Evolutionary conservation across 2,797 vertebrate species (phyloP).

Genomic region (Amphiprion clarkii): DNA sequence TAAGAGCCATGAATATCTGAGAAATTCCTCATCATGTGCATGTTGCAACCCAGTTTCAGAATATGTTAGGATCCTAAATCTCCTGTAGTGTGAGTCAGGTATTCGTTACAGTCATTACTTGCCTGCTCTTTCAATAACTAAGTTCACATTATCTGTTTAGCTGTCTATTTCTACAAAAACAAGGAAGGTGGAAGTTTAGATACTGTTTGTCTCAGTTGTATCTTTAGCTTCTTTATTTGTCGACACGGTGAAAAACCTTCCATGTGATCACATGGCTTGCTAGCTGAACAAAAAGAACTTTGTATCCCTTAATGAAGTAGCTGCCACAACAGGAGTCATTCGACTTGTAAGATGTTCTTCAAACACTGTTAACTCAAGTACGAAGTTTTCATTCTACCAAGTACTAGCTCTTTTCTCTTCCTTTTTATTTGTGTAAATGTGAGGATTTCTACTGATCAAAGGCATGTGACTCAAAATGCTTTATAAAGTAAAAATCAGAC

Average conservation of each 20-base stretch:
- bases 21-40: too few species aligned
- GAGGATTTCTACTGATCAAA: background rate
- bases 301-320: constrained; percentile 28
- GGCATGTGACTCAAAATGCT: background rate
- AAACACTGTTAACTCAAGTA: constrained; percentile 6
- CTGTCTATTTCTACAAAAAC: background rate
- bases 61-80: too few species aligned
- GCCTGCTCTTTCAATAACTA: background rate
- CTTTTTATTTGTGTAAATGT: background rate
- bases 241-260: constrained; percentile 6
- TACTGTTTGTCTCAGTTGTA: background rate
- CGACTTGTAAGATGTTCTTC: constrained; percentile 20
- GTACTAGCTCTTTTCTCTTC: constrained; percentile 1
- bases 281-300: constrained; percentile 33
- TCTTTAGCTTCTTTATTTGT: constrained; percentile 20
- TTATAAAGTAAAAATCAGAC: background rate
- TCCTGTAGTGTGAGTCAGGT: too few species aligned
- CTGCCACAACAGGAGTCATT: constrained; percentile 33
- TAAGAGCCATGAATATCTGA: too few species aligned
- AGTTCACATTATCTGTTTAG: background rate
- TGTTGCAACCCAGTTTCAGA: too few species aligned
- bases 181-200: background rate
- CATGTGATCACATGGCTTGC: constrained; percentile 32
- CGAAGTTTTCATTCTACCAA: constrained; percentile 1
- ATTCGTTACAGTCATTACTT: background rate